Evolutionary conservation across 2,888 invertebrate genomes (phyloP), one percentile per base, ranked within the genome.

Genomic region (Mactromeris polynyma): DNA sequence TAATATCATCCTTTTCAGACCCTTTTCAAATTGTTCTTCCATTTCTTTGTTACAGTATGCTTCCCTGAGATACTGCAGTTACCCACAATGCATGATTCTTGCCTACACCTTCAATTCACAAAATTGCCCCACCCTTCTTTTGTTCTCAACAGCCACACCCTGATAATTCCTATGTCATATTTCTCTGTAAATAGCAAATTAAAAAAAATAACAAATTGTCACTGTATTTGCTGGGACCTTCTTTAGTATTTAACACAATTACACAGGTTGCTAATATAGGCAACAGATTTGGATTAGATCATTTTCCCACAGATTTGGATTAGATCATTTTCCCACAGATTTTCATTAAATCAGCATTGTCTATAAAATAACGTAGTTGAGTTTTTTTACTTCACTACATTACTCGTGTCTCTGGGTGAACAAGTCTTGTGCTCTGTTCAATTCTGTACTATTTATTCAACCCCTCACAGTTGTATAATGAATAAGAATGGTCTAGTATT

Each of bases 401-500:
- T 64, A 11, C 3, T 46, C 14, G 26, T 26, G 26, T 64, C 9
- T 64, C 58, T 26, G 9, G 26, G 58, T 64, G n/a, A 26, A 26
- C 26, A 3, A 26, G 0, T 21, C 26, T 26, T 11, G 58, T 26
- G 58, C 26, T 64, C 58, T 26, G 11, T 64, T 64, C 58, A 11
- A 64, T 64, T 64, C 9, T 64, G 26, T 26, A n/a, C 58, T 64
- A 26, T 64, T 64, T 64, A 64, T 64, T 64, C 58, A 64, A 64
- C 58, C 58, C 58, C 58, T 26, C 6, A 64, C 58, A n/a, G 26
- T 64, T 64, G 26, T 64, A 26, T 64, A 64, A n/a, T 64, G 1
- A 9, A 64, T 64, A 26, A 26, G n/a, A 64, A 64, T 64, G n/a
- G n/a, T 64, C 58, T 26, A 7, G 26, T 64, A 26, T 64, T 64